Conservation (phyloP, 2,113 vertebrate species). For the Tragelaphus scriptus region DNA sequence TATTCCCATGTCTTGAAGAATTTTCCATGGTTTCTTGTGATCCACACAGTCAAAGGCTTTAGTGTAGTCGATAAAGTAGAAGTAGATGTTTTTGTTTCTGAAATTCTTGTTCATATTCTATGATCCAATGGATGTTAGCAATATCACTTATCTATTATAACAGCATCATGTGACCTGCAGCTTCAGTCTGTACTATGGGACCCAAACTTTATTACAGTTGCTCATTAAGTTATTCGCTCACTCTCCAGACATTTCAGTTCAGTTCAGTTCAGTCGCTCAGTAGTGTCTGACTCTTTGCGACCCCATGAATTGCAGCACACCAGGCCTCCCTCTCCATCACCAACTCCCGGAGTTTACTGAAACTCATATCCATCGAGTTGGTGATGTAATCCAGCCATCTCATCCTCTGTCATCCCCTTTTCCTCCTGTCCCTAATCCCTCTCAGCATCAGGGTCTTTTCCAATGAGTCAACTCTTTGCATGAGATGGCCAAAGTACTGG, state of each 20-base stretch:
- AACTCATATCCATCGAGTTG: rapidly evolving
- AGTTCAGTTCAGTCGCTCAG: too few relatives aligned
- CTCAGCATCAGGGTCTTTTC: too few relatives aligned
- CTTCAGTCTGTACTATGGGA: neutral
- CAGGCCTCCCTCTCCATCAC: too few relatives aligned
- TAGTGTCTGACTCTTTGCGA: too few relatives aligned
- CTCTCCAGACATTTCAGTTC: neutral
- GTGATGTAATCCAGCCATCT: too few relatives aligned
- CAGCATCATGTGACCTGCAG: neutral
- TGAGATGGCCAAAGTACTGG: too few relatives aligned
- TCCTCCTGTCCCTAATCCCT: too few relatives aligned
- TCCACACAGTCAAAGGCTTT: neutral
- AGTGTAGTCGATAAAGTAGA: rapidly evolving
- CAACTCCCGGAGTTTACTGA: too few relatives aligned
- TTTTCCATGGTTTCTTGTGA: neutral
- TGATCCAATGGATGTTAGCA: neutral
- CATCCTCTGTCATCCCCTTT: too few relatives aligned
- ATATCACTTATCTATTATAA: neutral
- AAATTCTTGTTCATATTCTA: neutral
- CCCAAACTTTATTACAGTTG: neutral
- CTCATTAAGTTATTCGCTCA: neutral
- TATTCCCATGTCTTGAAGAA: neutral
- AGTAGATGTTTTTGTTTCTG: neutral
- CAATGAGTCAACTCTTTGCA: too few relatives aligned
- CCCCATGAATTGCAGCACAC: too few relatives aligned